Conservation (phyloP, 2,888 invertebrate species). For the Morpho helenor region DNA sequence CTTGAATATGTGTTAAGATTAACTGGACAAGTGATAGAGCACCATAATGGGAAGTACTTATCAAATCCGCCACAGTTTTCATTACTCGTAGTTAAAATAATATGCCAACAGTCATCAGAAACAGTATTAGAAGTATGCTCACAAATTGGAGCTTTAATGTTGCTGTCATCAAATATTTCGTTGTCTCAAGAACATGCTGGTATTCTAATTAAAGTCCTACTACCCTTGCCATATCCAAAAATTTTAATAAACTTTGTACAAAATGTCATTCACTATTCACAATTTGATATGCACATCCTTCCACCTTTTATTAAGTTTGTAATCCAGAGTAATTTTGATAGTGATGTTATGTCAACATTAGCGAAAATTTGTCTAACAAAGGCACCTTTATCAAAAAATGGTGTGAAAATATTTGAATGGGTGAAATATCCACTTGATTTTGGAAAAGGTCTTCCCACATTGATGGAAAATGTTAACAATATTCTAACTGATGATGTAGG, state of each 20-base stretch:
- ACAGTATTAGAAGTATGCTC: constrained; percentile 67
- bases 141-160: constrained; percentile 78
- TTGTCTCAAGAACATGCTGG: constrained; percentile 87
- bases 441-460: constrained; percentile 53
- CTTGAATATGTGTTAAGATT: constrained; percentile 75
- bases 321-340: constrained; percentile 72
- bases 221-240: constrained; percentile 76
- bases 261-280: constrained; percentile 81
- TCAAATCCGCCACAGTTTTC: constrained; percentile 80
- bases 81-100: constrained; percentile 73
- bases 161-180: constrained; percentile 80
- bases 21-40: constrained; percentile 80
- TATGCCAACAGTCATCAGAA: constrained; percentile 67
- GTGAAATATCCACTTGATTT: constrained; percentile 82
- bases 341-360: constrained; percentile 78
- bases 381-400: constrained; percentile 80
- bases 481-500: constrained; percentile 54
- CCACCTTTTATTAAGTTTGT: constrained; percentile 83
- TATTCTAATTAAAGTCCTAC: constrained; percentile 81
- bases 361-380: constrained; percentile 84
- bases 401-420: constrained; percentile 81
- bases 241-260: constrained; percentile 83
- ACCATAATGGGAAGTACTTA: constrained; percentile 82
- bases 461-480: constrained; percentile 56
- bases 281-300: constrained; percentile 86